Base-by-base conservation (phyloP, 2,113 vertebrate species). In the Chionodraco myersi region DNA sequence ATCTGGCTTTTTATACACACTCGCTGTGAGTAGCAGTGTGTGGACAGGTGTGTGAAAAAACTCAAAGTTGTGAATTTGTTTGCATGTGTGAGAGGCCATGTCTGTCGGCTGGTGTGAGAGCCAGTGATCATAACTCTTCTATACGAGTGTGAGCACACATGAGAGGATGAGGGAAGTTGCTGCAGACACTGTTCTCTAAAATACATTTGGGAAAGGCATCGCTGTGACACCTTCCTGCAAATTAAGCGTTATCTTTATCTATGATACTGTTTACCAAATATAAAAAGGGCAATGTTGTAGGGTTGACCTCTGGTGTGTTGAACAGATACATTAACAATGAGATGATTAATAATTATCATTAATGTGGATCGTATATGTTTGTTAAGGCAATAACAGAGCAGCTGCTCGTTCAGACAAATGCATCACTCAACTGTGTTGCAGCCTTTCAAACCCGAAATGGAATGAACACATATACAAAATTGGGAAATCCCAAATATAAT, bases 1-100 rank as follows among this genome's bases (percentile, higher is more conserved):
- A 67, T 72, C 72, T 56, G 64, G 34, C 15, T 51, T 53, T 75
- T 86, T 34, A 63, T 36, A 74, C 77, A 77, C 56, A 67, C 74
- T 74, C 10, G 2, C 58, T 62, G 60, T 53, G 53, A 51, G 2
- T 49, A 1, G 0, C 21, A 34, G 51, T 61, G 71, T 56, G 74
- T 44, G 64, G 47, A 72, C 48, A 30, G 52, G 10, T 51, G 57
- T 44, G 48, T 44, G 63, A 48, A 64, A 78, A 73, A 76, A 74
- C 0, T 7, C 2, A 60, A 58, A 68, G 16, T 30, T 59, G 72
- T 48, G 49, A 77, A 64, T 61, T 64, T 64, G 67, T 87, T 77
- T 82, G 77, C 53, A 57, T 8, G 48, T 52, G 71, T 49, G 68
- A 72, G 70, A 60, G 63, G 47, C 23, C 48, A 6, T 57, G 64